Evolutionary conservation across 1,140 invertebrate species (phyloP).

Genomic region (Tetragonula clypearis): DNA sequence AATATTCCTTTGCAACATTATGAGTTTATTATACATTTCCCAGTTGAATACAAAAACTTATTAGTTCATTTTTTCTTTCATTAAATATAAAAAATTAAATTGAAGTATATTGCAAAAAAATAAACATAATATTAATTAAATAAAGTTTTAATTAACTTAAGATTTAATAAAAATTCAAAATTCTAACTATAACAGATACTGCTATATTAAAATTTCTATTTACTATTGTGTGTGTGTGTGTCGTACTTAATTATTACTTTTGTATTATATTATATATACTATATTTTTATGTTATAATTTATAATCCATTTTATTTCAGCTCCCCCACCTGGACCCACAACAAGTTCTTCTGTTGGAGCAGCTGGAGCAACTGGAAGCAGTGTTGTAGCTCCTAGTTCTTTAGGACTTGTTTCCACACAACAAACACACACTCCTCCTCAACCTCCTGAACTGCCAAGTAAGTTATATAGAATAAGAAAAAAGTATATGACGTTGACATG

Average conservation of each 20-base stretch:
- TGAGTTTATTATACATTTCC: too few relatives aligned
- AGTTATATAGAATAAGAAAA: conserved; percentile 1
- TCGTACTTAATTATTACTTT: not conserved
- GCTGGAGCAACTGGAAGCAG: conserved; percentile 78
- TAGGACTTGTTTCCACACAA: conserved; percentile 79
- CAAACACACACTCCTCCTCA: conserved; percentile 82
- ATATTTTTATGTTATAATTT: not conserved
- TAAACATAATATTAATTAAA: not conserved
- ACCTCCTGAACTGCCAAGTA: conserved; percentile 81
- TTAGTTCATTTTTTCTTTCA: too few relatives aligned
- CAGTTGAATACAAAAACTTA: too few relatives aligned
- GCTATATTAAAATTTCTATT: not conserved
- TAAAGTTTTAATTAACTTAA: not conserved
- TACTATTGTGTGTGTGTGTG: not conserved
- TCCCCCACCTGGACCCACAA: conserved; percentile 80
- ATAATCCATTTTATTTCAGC: conserved; percentile 62
- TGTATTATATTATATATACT: not conserved
- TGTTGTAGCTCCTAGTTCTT: conserved; percentile 76
- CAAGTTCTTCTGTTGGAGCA: conserved; percentile 79
- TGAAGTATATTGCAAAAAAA: too few relatives aligned
- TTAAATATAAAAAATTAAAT: too few relatives aligned
- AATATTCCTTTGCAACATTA: too few relatives aligned
- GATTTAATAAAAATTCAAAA: not conserved
- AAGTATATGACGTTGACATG: not conserved
- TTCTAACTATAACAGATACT: not conserved